Evolutionary conservation across 2,113 vertebrate genomes (phyloP).

Genomic region (Gadus macrocephalus): DNA sequence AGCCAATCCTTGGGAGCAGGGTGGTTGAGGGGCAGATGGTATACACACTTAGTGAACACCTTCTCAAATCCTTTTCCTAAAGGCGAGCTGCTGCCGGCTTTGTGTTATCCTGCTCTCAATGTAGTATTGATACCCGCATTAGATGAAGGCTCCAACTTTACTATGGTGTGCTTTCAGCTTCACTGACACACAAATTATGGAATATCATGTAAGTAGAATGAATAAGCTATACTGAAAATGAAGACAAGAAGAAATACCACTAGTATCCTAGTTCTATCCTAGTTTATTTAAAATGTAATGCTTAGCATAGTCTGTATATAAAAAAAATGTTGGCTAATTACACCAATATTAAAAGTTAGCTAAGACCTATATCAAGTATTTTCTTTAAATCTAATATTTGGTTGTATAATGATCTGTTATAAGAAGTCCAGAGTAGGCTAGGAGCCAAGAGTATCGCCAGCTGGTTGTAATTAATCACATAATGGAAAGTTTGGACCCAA

Average conservation of each 20-base stretch:
- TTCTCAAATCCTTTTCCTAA: slow-evolving; percentile 25
- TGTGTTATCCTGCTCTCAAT: background rate
- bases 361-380: too few relatives aligned
- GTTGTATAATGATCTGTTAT: too few relatives aligned
- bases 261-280: too few relatives aligned
- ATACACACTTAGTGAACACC: slow-evolving; percentile 21
- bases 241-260: background rate
- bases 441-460: too few relatives aligned
- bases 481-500: too few relatives aligned
- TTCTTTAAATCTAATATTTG: too few relatives aligned
- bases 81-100: slow-evolving; percentile 21
- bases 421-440: too few relatives aligned
- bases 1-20: slow-evolving; percentile 15
- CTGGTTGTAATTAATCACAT: too few relatives aligned
- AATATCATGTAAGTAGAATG: background rate
- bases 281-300: too few relatives aligned
- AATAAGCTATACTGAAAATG: background rate
- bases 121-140: background rate
- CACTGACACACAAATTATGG: background rate
- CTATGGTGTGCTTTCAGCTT: background rate
- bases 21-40: slow-evolving; percentile 7
- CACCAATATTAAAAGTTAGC: too few relatives aligned
- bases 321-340: too few relatives aligned
- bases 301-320: too few relatives aligned
- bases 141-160: slow-evolving; percentile 6